A percentile compares a stretch with the other conserved stretches of the same genome.
Evolutionary conservation across 2,113 vertebrate species (phyloP).

Genomic region (Sander lucioperca): DNA sequence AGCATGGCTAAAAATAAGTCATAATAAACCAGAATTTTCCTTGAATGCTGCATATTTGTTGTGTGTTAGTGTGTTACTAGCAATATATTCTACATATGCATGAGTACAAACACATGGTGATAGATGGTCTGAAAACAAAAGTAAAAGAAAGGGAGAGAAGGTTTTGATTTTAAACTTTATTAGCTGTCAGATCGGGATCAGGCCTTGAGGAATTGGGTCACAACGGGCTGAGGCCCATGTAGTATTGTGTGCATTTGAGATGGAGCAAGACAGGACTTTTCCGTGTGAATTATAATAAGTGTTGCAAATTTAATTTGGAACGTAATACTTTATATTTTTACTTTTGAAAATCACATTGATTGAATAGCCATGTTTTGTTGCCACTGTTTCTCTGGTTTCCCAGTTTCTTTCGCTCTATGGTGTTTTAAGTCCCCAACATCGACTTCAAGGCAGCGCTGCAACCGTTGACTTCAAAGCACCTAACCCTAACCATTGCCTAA

Average conservation of each 20-base stretch:
- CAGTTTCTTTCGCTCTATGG: not conserved
- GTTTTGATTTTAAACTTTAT: conserved; percentile 18
- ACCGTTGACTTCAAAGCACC: too few relatives aligned
- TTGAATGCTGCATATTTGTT: too few relatives aligned
- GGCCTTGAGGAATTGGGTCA: not conserved
- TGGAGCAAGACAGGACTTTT: not conserved
- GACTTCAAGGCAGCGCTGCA: too few relatives aligned
- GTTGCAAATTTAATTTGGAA: not conserved
- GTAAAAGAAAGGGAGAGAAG: not conserved
- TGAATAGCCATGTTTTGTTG: not conserved
- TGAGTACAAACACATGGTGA: too few relatives aligned
- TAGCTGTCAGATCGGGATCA: not conserved
- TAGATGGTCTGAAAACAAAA: not conserved
- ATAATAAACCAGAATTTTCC: too few relatives aligned
- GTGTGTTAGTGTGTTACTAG: too few relatives aligned
- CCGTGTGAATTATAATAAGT: not conserved
- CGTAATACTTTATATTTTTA: not conserved
- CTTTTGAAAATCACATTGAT: not conserved
- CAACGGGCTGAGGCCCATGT: not conserved
- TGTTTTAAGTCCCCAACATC: too few relatives aligned
- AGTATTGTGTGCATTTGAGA: too few relatives aligned
- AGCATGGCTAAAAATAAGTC: too few relatives aligned
- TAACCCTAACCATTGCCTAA: too few relatives aligned
- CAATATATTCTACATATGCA: too few relatives aligned
- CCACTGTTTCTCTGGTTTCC: not conserved